Base-by-base conservation (phyloP, 2,797 vertebrate species). In the Rhodeus uyekii region DNA sequence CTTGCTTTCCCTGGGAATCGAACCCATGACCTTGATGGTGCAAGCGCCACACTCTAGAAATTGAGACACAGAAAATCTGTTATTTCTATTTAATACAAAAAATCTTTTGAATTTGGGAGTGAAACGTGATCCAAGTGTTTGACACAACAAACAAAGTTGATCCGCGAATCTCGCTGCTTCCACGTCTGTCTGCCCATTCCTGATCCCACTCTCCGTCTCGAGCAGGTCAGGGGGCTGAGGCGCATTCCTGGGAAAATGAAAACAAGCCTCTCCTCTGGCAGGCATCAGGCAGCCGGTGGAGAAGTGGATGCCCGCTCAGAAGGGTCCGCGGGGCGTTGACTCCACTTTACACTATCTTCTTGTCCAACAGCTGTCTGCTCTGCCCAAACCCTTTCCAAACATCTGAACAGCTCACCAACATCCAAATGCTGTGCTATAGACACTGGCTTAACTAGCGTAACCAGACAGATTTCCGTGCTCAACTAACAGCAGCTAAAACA, bases 161-260 rank as follows among this genome's bases (percentile, higher is more conserved):
- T 82, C 55, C 72, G 79, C 36, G 46, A 73, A 81, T 85, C 86
- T 88, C 80, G 78, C 77, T 82, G 64, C 71, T 46, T 80, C 60
- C 46, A 36, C 44, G 58, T 82, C 61, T 73, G 48, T 22, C 55
- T 79, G 63, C 42, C 69, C 36, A 13, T 60, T 83, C 72, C 55
- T 18, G 34, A 76, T 83, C 74, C 83, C 32, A 46, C 61, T 61
- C 68, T 78, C 55, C 6, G 24, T 39, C 55, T 36, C 13, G 3
- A 72, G 42, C 61, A 61, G 86, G 83, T 86, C 85, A 88, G 71
- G 48, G 48, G 83, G 86, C 55, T 32, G 36, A 78, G 55, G 24
- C 60, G 7, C 85, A 87, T 89, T 89, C 84, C 82, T 82, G 67
- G 38, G 46, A 75, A 84, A 85, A 84, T 78, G 74, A 87, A 83